These are phyloP conservation scores for Agrochola circellaris DNA, from an alignment of 2,888 invertebrate genomes.

Conservation along the genomic window DNA sequence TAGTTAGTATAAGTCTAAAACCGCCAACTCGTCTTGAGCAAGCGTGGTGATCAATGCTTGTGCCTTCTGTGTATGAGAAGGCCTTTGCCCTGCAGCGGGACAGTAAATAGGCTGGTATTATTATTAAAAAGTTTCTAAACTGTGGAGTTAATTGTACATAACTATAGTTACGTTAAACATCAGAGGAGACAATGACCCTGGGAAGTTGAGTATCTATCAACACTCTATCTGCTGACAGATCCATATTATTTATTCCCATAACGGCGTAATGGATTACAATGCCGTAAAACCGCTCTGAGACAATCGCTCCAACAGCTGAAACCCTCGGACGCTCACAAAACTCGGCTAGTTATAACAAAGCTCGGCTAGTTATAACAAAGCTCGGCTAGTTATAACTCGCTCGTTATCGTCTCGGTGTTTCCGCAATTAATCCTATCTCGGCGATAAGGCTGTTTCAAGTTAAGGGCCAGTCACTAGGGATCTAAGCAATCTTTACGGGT, in stretches of 20 bases:
- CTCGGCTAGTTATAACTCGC: constrained; percentile 84
- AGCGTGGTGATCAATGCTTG: too few species aligned
- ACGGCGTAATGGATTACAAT: constrained; percentile 60
- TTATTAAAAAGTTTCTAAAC: background rate
- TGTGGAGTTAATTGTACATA: background rate
- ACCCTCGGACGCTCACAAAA: constrained; percentile 74
- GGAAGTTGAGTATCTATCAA: constrained; percentile 32
- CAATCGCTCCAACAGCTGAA: constrained; percentile 66
- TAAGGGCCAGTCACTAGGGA: constrained; percentile 88
- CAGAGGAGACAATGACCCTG: constrained; percentile 12
- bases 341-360: constrained; percentile 84
- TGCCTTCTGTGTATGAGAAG: too few species aligned
- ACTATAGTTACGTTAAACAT: background rate
- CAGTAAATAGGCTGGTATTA: too few species aligned
- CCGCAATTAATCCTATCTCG: constrained; percentile 89
- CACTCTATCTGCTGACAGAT: constrained; percentile 50
- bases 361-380: constrained; percentile 84
- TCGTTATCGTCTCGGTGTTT: constrained; percentile 87
- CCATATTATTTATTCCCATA: constrained; percentile 61
- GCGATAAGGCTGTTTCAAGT: constrained; percentile 89
- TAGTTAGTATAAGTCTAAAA: too few species aligned
- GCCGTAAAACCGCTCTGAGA: constrained; percentile 66
- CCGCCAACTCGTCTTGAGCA: too few species aligned
- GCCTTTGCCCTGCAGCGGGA: too few species aligned
- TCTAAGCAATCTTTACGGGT: constrained; percentile 91